Evolutionary conservation across 2,888 invertebrate species (phyloP).

Genomic region (Rhopalosiphum nymphaeae): DNA sequence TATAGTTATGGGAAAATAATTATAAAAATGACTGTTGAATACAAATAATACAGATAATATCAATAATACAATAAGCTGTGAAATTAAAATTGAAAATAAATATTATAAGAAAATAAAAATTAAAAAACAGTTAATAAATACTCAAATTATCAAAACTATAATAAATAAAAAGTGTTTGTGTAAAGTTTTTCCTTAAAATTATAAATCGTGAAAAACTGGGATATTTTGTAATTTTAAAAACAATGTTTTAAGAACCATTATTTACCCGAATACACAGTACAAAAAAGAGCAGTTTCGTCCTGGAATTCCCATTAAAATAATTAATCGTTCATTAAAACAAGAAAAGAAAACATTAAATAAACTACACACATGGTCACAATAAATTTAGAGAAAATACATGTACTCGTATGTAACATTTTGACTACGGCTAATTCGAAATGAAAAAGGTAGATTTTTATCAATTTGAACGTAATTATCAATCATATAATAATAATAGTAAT

Average conservation of each 20-base stretch:
- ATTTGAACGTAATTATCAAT: neutral
- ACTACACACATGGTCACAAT: neutral
- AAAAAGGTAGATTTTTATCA: neutral
- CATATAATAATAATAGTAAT: neutral
- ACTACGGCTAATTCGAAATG: neutral
- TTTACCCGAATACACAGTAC: neutral
- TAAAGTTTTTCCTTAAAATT: neutral
- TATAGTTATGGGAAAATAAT: no score
- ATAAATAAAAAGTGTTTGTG: neutral
- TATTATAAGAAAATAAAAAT: neutral
- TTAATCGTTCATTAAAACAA: constrained; percentile 32
- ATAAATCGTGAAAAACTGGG: neutral
- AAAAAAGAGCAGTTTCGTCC: neutral
- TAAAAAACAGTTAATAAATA: neutral
- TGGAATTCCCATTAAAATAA: constrained; percentile 53
- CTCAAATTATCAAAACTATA: constrained; percentile 4
- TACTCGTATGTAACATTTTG: neutral
- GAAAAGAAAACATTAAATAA: constrained; percentile 20
- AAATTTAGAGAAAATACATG: neutral
- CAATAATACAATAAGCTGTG: neutral
- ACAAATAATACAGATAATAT: neutral
- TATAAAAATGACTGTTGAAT: neutral
- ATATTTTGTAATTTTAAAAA: constrained; percentile 19
- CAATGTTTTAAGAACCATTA: constrained; percentile 22
- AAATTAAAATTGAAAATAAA: neutral